These are phyloP conservation scores for Peucedramus taeniatus DNA, from an alignment of 2,113 vertebrate species.

Conservation along the genomic window DNA sequence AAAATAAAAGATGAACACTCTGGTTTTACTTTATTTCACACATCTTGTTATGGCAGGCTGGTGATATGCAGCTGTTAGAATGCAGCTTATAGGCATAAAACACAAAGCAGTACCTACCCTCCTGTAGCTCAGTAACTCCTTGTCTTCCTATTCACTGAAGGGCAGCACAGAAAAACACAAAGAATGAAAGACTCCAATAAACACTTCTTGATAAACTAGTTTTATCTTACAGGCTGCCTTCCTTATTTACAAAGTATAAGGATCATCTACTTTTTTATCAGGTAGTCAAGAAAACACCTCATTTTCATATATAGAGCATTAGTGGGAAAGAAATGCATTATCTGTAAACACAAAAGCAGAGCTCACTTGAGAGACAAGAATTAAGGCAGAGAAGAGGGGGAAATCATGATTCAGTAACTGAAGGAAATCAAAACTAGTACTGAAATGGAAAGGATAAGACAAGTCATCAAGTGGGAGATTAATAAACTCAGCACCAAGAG, in stretches of 20 bases:
- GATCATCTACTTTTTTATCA: neutral
- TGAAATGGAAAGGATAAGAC: neutral
- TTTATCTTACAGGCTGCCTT: neutral
- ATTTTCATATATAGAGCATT: neutral
- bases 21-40: neutral
- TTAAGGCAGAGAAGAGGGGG: neutral
- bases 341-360: neutral
- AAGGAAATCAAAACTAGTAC: neutral
- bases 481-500: neutral
- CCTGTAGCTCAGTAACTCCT: neutral
- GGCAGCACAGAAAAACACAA: neutral
- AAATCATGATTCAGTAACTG: neutral
- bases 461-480: neutral
- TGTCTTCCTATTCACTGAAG: neutral
- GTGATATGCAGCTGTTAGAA: neutral
- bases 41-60: neutral
- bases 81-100: neutral
- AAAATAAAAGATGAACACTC: neutral
- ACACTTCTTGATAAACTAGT: neutral
- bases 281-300: neutral
- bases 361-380: neutral
- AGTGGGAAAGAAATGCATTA: neutral
- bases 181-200: neutral
- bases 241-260: neutral
- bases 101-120: neutral